phyloP scores from a whole-genome alignment of 2,797 vertebrate species.

The Gila robusta region DNA sequence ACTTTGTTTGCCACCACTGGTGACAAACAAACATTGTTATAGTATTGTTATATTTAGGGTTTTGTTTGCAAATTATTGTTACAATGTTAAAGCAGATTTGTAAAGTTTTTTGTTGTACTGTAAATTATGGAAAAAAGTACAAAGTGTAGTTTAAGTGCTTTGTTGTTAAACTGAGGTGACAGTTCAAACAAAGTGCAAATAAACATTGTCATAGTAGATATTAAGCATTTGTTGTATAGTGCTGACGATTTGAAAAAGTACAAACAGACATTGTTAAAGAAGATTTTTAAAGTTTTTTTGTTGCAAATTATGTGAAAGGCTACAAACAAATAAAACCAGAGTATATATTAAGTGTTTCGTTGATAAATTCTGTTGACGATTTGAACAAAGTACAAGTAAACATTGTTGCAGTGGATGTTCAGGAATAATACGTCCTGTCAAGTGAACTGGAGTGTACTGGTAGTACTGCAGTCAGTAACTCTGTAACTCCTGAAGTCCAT shows the following conservation, averaged over 20 bases:
- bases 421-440: not conserved
- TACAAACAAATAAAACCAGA: not conserved
- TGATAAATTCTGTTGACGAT: not conserved
- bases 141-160: not conserved
- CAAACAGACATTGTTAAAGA: not conserved
- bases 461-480: not conserved
- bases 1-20: not conserved
- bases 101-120: not conserved
- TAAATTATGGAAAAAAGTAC: not conserved
- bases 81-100: not conserved
- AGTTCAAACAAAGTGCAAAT: not conserved
- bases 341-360: not conserved
- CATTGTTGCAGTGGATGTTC: not conserved
- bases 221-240: not conserved
- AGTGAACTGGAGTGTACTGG: not conserved
- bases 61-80: not conserved
- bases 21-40: not conserved
- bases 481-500: constrained; percentile 12
- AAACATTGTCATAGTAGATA: not conserved
- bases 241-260: not conserved
- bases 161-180: not conserved
- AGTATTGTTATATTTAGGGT: not conserved
- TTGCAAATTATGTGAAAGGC: not conserved
- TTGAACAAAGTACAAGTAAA: not conserved
- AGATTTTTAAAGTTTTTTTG: not conserved